Base-by-base conservation (phyloP, 2,888 invertebrate species). In the Ecliptopera silaceata region DNA sequence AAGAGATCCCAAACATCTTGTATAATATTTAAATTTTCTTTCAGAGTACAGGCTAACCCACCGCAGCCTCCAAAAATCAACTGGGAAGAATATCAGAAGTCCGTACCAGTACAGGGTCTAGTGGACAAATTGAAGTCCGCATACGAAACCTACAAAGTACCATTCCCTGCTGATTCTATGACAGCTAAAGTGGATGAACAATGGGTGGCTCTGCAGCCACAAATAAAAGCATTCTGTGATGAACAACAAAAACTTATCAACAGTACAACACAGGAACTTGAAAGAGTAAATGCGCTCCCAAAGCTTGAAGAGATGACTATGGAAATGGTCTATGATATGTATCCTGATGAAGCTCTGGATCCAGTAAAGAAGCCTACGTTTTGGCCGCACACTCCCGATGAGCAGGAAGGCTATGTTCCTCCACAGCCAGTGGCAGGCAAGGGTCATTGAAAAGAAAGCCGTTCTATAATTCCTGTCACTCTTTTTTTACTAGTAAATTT, bases 331-430 rank as follows among this genome's bases (percentile, higher is more conserved):
- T 62, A 64, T 6, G 83, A 86, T 4, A 55, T 84, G 69, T 82
- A 69, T 55, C 87, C 88, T 0, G 60, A 79, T 0, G 1, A 53
- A 0, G 79, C 84, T 0, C 1, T 88, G 1, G 81, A 88, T 54
- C 74, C 79, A 0, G 83, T 90, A 0, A 79, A 80, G 0, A 79
- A 58, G 6, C 90, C 88, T 0, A 68, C 84, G 0, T 88, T 82
- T 62, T 90, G 90, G 90, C 90, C 90, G 0, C 90, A 91, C 59
- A 68, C 68, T 3, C 64, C 71, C 0, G 89, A 89, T 3, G 88
- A 88, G 34, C 89, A 90, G 59, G 64, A 75, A 1, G 83, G 79
- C 0, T 86, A 84, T 42, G 60, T 68, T 22, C 59, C 74, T 0
- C 69, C 77, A 0, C 68, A 72, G 41, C 15, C 34, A 12, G 18